These are phyloP conservation scores for Coluber constrictor DNA, from an alignment of 2,797 vertebrate species.

Conservation along the genomic window DNA sequence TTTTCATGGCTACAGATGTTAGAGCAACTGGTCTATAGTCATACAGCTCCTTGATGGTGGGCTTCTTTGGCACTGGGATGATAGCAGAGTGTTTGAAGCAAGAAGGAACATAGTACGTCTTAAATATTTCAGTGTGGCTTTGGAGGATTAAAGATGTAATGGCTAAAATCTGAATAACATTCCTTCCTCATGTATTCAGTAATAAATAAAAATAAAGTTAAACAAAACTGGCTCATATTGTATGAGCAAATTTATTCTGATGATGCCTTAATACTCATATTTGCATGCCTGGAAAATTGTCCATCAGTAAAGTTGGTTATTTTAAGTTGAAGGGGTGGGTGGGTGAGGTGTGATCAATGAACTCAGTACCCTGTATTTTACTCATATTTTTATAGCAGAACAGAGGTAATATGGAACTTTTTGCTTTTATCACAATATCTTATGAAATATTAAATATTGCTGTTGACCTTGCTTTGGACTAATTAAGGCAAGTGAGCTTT, in stretches of 20 bases:
- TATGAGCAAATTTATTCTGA: not conserved
- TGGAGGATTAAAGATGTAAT: not conserved
- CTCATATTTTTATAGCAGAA: too few relatives aligned
- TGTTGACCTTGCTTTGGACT: not conserved
- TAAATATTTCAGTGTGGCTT: not conserved
- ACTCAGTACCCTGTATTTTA: too few relatives aligned
- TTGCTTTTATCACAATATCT: not conserved
- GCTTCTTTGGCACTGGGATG: too few relatives aligned
- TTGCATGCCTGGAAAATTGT: not conserved
- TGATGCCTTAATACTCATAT: not conserved
- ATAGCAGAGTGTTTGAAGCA: too few relatives aligned
- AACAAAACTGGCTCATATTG: not conserved
- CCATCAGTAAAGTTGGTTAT: not conserved
- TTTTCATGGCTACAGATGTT: too few relatives aligned
- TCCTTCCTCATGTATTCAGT: not conserved
- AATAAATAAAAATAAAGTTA: not conserved
- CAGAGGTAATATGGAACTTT: not conserved
- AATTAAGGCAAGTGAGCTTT: not conserved
- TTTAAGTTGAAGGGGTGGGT: not conserved
- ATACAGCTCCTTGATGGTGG: too few relatives aligned
- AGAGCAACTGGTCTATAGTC: too few relatives aligned
- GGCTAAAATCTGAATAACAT: not conserved
- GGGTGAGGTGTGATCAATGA: not conserved
- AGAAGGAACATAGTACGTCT: too few relatives aligned
- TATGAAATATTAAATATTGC: not conserved